phyloP scores from a whole-genome alignment of 2,797 vertebrate species.

The Graptemys geographica region DNA sequence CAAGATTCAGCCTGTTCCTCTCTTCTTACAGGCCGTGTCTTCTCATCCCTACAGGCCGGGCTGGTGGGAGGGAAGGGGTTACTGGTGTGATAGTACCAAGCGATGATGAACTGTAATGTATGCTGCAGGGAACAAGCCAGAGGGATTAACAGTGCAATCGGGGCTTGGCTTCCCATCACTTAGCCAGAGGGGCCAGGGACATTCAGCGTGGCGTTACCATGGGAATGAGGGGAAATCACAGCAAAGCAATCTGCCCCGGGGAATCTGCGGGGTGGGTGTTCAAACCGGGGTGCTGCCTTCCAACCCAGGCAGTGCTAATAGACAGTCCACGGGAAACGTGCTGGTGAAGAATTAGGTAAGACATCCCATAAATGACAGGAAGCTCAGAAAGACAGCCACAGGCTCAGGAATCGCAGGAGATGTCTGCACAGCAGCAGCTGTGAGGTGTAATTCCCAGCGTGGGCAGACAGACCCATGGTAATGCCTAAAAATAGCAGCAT shows the following conservation, averaged over 20 bases:
- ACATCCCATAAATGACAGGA: no score
- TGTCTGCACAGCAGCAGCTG: no score
- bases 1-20: neutral
- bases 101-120: neutral
- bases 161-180: no score
- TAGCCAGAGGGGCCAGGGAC: neutral
- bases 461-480: no score
- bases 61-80: neutral
- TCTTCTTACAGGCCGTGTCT: neutral
- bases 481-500: no score
- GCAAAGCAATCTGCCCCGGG: neutral
- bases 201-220: neutral
- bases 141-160: neutral
- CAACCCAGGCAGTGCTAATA: neutral
- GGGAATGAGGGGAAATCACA: accelerated
- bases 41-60: neutral
- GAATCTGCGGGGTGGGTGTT: neutral
- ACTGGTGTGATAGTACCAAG: neutral
- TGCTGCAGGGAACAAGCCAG: neutral
- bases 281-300: neutral
- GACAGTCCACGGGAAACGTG: neutral
- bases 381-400: no score
- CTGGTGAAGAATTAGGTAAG: neutral
- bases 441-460: no score
- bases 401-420: no score